phyloP scores from a whole-genome alignment of 1,140 invertebrate species.

The Drosophila ercepeae region DNA sequence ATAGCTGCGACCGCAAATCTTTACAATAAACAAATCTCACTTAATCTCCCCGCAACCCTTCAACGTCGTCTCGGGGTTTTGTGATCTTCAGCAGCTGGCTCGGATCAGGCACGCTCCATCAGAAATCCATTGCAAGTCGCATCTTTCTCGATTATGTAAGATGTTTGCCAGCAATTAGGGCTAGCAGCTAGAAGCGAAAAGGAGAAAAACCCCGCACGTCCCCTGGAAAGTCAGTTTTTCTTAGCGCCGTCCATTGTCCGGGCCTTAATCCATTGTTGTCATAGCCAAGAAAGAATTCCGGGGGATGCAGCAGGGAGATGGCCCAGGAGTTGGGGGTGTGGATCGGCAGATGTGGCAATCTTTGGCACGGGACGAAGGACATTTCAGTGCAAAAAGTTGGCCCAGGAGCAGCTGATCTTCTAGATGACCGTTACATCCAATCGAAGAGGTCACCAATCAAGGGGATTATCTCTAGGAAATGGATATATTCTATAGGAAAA shows the following conservation, averaged over 20 bases:
- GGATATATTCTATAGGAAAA: neutral
- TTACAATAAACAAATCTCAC: constrained; percentile 48
- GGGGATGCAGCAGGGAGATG: constrained; percentile 17
- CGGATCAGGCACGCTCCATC: constrained; percentile 75
- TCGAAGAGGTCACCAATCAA: constrained; percentile 17
- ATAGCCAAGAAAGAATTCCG: constrained; percentile 18
- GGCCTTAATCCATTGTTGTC: constrained; percentile 53
- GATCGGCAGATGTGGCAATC: constrained; percentile 31
- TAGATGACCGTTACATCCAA: constrained; percentile 38
- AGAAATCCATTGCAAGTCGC: constrained; percentile 47
- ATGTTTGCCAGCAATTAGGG: constrained; percentile 67
- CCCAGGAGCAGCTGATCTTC: constrained; percentile 34
- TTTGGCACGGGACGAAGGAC: constrained; percentile 32
- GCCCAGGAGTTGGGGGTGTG: neutral
- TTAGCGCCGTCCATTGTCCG: constrained; percentile 66
- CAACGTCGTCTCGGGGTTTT: constrained; percentile 12
- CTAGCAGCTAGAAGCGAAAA: constrained; percentile 34
- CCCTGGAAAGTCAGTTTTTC: constrained; percentile 66
- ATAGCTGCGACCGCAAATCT: constrained; percentile 63
- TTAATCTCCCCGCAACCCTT: constrained; percentile 70
- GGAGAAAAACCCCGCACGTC: constrained; percentile 46
- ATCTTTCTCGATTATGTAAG: constrained; percentile 67
- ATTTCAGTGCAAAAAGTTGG: constrained; percentile 41
- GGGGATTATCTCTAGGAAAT: constrained; percentile 3
- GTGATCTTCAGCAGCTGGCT: constrained; percentile 54